Evolutionary conservation across 2,113 vertebrate species (phyloP), one percentile per base, ranked within the genome.

Genomic region (Pholis gunnellus): DNA sequence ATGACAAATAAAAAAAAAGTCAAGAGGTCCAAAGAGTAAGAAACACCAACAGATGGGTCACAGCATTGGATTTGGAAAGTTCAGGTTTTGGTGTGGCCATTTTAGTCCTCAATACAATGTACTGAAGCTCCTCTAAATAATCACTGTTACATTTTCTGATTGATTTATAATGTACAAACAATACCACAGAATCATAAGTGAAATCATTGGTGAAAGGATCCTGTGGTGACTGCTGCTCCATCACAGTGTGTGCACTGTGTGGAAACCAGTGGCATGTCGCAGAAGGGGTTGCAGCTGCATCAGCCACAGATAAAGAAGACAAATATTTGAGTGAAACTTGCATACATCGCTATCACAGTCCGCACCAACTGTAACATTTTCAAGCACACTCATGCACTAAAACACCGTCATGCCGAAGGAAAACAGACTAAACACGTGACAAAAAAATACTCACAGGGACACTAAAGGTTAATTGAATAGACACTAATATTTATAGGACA

Each of bases 1-100:
- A 54, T 50, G n/a, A 29, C 3, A 74, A 79, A 7, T 29, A 13
- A 57, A 71, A 57, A 71, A 78, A 70, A 70, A 48, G 20, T 13
- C 6, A 57, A 48, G 14, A 44, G 18, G 34, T 36, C 1, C 29
- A 74, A 20, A 59, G 27, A 79, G 7, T 7, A 29, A 44, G 15
- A 48, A 17, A 11, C 2, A 60, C 3, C 38, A 31, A 36, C 27
- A 34, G 20, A 70, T 31, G 22, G 64, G n/a, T 64, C 34, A 66
- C 6, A 17, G 10, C 34, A 25, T 72, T 25, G 27, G 38, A 68
- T 75, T 75, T 71, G 65, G 70, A 56, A 50, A 59, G 34, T 52
- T 40, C 4, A 48, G n/a, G 22, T 70, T 74, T n/a, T 34, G 40
- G 27, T 15, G 54, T 46, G 6, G 38, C 34, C 25, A 48, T 60